Evolutionary conservation across 2,797 vertebrate species (phyloP).

Genomic region (Lophotriccus pileatus): DNA sequence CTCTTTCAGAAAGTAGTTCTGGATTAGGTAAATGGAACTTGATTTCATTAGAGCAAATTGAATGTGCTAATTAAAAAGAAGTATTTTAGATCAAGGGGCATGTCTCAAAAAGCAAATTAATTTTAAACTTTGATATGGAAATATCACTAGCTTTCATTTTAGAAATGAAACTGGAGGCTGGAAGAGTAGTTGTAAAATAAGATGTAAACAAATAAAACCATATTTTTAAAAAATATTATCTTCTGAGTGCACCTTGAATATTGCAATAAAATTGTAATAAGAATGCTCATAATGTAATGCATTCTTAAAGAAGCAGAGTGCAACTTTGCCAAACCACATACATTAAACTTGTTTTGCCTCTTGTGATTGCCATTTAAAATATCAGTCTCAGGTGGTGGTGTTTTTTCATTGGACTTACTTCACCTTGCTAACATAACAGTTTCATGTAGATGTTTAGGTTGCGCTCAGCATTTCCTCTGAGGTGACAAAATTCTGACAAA

Average conservation of each 20-base stretch:
- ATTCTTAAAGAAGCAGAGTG: not conserved
- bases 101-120: slow-evolving; percentile 51
- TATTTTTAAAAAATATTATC: not conserved
- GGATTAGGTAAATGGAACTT: slow-evolving; percentile 34
- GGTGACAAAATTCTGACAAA: not conserved
- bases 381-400: not conserved
- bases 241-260: slow-evolving; percentile 9
- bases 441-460: not conserved
- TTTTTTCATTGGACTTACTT: not conserved
- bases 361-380: slow-evolving; percentile 27
- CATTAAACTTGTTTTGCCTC: slow-evolving; percentile 22
- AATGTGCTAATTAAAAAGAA: slow-evolving; percentile 56
- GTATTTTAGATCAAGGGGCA: slow-evolving; percentile 52
- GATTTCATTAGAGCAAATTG: slow-evolving; percentile 48
- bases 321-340: not conserved
- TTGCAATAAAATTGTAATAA: slow-evolving; percentile 45
- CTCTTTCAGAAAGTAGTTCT: slow-evolving; percentile 29
- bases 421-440: not conserved
- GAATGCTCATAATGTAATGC: not conserved
- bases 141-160: slow-evolving; percentile 54
- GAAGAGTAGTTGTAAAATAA: slow-evolving; percentile 28
- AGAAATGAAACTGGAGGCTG: slow-evolving; percentile 37
- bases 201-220: slow-evolving; percentile 45
- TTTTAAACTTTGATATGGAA: slow-evolving; percentile 67
- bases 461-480: not conserved